Conservation (phyloP, 2,113 vertebrate genomes). For the Oreotrochilus melanogaster region DNA sequence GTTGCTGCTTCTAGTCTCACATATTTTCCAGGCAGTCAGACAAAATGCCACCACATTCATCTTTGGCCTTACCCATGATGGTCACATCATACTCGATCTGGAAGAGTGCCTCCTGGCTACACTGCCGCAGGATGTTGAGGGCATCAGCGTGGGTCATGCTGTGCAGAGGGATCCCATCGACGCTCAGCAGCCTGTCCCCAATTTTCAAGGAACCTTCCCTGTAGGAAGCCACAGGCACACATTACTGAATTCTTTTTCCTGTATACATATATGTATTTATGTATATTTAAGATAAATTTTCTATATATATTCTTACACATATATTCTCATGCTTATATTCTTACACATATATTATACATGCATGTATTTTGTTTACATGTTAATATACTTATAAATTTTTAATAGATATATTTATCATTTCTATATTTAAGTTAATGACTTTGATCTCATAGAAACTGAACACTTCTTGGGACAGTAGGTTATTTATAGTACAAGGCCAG, state of each 20-base stretch:
- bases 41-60: background rate
- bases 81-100: slow-evolving; percentile 96
- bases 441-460: background rate
- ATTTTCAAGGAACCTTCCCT: slow-evolving; percentile 95
- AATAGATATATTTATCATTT: too few relatives aligned
- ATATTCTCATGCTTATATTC: too few relatives aligned
- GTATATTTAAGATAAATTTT: background rate
- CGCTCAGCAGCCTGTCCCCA: slow-evolving; percentile 91
- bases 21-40: background rate
- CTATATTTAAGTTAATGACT: background rate
- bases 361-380: background rate
- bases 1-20: background rate
- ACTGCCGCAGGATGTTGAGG: slow-evolving; percentile 89
- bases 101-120: slow-evolving; percentile 93
- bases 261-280: background rate
- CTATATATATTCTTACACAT: background rate
- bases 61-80: slow-evolving; percentile 88
- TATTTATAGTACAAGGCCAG: slow-evolving; percentile 31
- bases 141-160: slow-evolving; percentile 90
- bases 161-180: slow-evolving; percentile 92
- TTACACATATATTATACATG: background rate
- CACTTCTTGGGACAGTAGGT: background rate
- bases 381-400: background rate
- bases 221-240: background rate
- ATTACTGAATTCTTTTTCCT: background rate